These are phyloP conservation scores for Aspidiotus rigidus DNA, from an alignment of 2,888 invertebrate genomes.

Conservation along the genomic window DNA sequence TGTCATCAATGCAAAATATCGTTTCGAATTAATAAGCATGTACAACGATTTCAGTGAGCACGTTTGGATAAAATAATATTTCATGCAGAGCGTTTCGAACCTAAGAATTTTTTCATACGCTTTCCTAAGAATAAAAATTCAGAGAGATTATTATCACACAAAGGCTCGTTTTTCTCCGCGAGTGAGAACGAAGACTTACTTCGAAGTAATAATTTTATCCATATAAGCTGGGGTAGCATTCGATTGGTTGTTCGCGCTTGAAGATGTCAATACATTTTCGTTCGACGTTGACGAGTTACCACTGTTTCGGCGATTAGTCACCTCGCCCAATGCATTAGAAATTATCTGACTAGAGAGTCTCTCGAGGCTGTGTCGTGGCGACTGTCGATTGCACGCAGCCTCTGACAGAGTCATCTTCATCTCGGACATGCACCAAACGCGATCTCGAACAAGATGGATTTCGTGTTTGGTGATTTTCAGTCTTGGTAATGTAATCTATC, in stretches of 20 bases:
- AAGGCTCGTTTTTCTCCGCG: no score
- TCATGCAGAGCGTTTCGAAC: slow-evolving; percentile 46
- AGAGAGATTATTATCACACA: no score
- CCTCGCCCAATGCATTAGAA: slow-evolving; percentile 21
- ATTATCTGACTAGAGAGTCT: slow-evolving; percentile 22
- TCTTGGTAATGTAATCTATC: slow-evolving; percentile 15
- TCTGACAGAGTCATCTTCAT: slow-evolving; percentile 2
- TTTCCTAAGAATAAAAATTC: slow-evolving; percentile 1
- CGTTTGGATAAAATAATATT: slow-evolving; percentile 49
- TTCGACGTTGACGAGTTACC: slow-evolving; percentile 2
- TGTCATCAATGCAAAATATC: slow-evolving; percentile 20
- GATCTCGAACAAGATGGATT: slow-evolving; percentile 8
- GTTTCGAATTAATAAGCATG: slow-evolving; percentile 43
- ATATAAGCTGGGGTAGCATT: not conserved
- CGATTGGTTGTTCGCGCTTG: not conserved
- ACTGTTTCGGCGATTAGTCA: slow-evolving; percentile 23
- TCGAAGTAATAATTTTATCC: slow-evolving; percentile 24
- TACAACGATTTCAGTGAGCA: slow-evolving; percentile 51
- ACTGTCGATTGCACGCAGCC: slow-evolving; percentile 6
- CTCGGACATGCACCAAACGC: slow-evolving; percentile 28
- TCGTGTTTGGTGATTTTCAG: slow-evolving; percentile 17
- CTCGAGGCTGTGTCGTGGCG: slow-evolving; percentile 24
- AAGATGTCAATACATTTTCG: not conserved
- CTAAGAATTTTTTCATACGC: slow-evolving; percentile 43
- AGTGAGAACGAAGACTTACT: slow-evolving; percentile 13